Evolutionary conservation across 2,797 vertebrate species (phyloP).

Genomic region (Erithacus rubecula): DNA sequence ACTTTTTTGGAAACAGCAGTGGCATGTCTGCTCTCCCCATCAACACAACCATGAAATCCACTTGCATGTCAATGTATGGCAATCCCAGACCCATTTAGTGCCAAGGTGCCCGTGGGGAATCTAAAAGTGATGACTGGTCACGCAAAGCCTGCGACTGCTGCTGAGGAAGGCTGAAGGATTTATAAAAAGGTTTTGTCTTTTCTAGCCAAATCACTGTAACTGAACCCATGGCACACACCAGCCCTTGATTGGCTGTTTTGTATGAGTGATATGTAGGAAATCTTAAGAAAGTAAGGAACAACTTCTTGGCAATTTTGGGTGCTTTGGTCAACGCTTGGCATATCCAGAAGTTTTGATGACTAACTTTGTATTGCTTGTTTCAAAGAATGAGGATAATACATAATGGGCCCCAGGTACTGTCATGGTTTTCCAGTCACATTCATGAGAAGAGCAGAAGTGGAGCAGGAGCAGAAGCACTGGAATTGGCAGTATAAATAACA

Average conservation of each 20-base stretch:
- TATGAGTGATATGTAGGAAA: background rate
- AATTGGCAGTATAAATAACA: background rate
- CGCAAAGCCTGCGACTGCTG: background rate
- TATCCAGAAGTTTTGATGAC: background rate
- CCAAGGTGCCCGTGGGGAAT: background rate
- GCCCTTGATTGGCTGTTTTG: background rate
- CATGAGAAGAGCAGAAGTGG: background rate
- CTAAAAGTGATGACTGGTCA: background rate
- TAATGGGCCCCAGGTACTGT: background rate
- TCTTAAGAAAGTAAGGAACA: background rate
- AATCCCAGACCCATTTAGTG: background rate
- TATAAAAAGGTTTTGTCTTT: background rate
- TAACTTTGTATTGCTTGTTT: background rate
- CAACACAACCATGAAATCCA: background rate
- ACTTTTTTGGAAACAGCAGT: background rate
- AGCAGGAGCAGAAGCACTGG: background rate
- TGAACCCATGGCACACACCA: background rate
- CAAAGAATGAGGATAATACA: background rate
- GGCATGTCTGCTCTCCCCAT: background rate
- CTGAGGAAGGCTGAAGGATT: background rate
- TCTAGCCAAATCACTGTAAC: background rate
- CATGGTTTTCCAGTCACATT: background rate
- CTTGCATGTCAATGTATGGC: accelerated
- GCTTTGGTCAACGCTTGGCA: accelerated
- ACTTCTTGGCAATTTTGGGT: background rate